phyloP scores from a whole-genome alignment of 2,888 invertebrate species.

The Lacanobia wlatinum region DNA sequence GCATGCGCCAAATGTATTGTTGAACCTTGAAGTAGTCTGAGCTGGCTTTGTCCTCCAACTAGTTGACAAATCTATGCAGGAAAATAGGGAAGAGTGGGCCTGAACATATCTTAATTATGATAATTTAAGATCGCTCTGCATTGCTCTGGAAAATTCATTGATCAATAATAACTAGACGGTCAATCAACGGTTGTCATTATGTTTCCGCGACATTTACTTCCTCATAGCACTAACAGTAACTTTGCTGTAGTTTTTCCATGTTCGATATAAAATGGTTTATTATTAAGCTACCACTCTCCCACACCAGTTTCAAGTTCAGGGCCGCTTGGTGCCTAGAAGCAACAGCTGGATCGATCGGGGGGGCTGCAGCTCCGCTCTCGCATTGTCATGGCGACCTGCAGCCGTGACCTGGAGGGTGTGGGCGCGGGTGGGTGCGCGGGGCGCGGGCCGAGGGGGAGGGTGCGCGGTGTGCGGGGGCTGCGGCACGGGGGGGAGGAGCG shows the following conservation, averaged over 20 bases:
- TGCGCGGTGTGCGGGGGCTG: neutral
- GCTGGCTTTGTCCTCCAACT: conserved; percentile 49
- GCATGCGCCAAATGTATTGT: conserved; percentile 63
- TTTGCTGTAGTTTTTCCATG: neutral
- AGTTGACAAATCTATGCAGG: conserved; percentile 14
- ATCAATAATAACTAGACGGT: conserved; percentile 15
- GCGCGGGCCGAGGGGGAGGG: conserved; percentile 46
- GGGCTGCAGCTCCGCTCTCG: conserved; percentile 74
- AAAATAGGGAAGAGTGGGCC: neutral
- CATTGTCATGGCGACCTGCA: conserved; percentile 82
- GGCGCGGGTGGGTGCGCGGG: conserved; percentile 44
- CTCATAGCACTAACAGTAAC: neutral
- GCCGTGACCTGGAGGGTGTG: conserved; percentile 85
- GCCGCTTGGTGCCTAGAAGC: conserved; percentile 78
- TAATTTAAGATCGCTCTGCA: neutral
- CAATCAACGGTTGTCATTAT: conserved; percentile 9
- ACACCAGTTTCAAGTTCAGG: conserved; percentile 74
- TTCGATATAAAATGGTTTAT: conserved; percentile 20
- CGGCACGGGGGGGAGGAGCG: conserved; percentile 55
- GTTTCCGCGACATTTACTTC: conserved; percentile 17
- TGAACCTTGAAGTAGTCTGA: conserved; percentile 52
- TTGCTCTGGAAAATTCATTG: conserved; percentile 17
- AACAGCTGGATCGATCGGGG: conserved; percentile 88
- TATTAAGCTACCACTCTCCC: conserved; percentile 43
- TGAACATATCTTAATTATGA: neutral